Evolutionary conservation across 1,140 invertebrate genomes (phyloP).

Genomic region (Oreohelix idahoensis): DNA sequence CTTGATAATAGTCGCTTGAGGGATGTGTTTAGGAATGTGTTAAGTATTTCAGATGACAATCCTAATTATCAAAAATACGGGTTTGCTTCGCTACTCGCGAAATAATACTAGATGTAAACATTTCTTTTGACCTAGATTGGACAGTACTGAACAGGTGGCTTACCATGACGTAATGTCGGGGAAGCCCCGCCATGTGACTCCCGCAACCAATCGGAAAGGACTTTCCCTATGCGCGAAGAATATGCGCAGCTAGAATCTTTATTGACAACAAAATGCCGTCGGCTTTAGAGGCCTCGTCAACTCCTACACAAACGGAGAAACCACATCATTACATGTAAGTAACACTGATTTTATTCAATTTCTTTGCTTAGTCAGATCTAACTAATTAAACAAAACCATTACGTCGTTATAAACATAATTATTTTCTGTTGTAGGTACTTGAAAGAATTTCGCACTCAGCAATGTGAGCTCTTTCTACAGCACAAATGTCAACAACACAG

Average conservation of each 20-base stretch:
- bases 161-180: no score
- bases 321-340: conserved; percentile 98
- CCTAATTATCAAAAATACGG: no score
- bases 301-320: conserved; percentile 90
- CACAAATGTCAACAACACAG: conserved; percentile 99
- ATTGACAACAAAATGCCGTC: conserved; percentile 81
- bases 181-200: conserved; percentile 63
- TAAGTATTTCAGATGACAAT: no score
- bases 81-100: no score
- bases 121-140: no score
- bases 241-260: conserved; percentile 64
- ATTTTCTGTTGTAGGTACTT: conserved; percentile 75
- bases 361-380: conserved; percentile 5
- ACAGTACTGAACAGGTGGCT: no score
- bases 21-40: no score
- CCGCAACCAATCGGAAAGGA: conserved; percentile 61
- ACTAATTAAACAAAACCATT: no score
- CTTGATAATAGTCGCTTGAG: no score
- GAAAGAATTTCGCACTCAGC: conserved; percentile 98
- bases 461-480: conserved; percentile 98
- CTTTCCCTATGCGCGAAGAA: conserved; percentile 61
- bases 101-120: no score
- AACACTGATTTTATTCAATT: not conserved
- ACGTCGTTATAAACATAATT: no score
- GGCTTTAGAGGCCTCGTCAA: conserved; percentile 79